Evolutionary conservation across 2,888 invertebrate genomes (phyloP), one percentile per base, ranked within the genome.

Genomic region (Heliconius ethilla): DNA sequence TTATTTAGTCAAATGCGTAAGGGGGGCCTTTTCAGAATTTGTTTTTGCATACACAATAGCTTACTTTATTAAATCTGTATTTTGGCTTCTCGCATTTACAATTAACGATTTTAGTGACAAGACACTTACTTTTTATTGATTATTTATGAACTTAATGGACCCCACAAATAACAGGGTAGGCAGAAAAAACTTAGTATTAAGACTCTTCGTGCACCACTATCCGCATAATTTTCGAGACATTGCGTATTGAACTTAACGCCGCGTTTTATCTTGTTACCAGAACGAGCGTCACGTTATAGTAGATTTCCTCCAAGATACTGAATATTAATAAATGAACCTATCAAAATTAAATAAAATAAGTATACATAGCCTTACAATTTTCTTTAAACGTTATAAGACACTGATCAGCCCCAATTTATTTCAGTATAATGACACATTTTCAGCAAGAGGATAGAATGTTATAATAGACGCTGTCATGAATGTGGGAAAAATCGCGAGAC

Each of bases 401-500:
- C 37, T 40, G 67, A 69, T 40, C 40, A 40, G 25, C 69, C 69
- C 69, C 69, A 69, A 69, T 69, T 72, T 72, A 59, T 59, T 72
- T 59, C 18, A 25, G 11, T 72, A 37, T 72, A 33, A 59, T 72
- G 65, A 55, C 75, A 77, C 77, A 73, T 74, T 79, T 79, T 79
- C 77, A 55, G 15, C 33, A 73, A 78, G 15, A 73, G 73, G 67
- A 81, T 75, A 81, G 78, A 79, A 81, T 75, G 77, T 78, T 79
- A 75, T 81, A 79, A 75, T 70, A 76, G 80, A 81, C 78, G 79
- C 80, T 80, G 79, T 77, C 70, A 79, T 75, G 77, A 79, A 80
- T 80, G 75, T 78, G 70, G 75, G 81, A 82, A 81, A 82, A 82
- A 82, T 82, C 81, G 75, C 67, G 72, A 51, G 51, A 65, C 82